These are phyloP conservation scores for Chydorus sphaericus DNA, from an alignment of 2,888 invertebrate genomes.

Conservation along the genomic window DNA sequence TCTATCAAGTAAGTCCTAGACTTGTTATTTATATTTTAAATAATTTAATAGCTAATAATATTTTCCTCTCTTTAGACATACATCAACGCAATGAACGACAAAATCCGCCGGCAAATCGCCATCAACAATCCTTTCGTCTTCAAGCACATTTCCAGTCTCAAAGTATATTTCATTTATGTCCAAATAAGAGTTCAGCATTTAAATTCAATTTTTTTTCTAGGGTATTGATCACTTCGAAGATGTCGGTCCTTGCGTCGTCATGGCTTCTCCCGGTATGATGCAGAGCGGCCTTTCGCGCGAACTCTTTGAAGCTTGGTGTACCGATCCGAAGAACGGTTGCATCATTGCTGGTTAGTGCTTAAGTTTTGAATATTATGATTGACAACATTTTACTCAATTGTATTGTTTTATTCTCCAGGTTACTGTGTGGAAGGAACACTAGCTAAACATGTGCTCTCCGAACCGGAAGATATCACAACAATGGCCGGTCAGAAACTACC, in stretches of 20 bases:
- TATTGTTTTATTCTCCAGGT: conserved; percentile 30
- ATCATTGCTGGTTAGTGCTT: conserved; percentile 70
- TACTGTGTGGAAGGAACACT: conserved; percentile 82
- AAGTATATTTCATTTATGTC: conserved; percentile 36
- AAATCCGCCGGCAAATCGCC: conserved; percentile 87
- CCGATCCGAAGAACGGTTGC: conserved; percentile 92
- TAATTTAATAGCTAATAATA: background rate
- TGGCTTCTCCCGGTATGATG: conserved; percentile 99
- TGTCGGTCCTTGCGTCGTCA: conserved; percentile 97
- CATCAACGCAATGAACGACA: conserved; percentile 98
- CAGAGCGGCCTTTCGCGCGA: conserved; percentile 95
- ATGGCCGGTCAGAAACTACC: conserved; percentile 92
- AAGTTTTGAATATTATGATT: background rate
- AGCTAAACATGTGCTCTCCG: conserved; percentile 83
- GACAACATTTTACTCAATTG: background rate
- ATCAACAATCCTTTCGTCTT: conserved; percentile 98
- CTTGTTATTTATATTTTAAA: background rate
- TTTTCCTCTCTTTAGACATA: conserved; percentile 57
- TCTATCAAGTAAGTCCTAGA: conserved; percentile 42
- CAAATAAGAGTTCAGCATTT: background rate
- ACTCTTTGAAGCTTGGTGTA: conserved; percentile 97
- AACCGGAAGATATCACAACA: conserved; percentile 92
- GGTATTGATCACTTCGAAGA: conserved; percentile 99
- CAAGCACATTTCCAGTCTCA: conserved; percentile 87
- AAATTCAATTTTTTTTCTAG: conserved; percentile 31